Evolutionary conservation across 1,140 invertebrate species (phyloP), one percentile per base, ranked within the genome.

Genomic region (Diachasmimorpha longicaudata): DNA sequence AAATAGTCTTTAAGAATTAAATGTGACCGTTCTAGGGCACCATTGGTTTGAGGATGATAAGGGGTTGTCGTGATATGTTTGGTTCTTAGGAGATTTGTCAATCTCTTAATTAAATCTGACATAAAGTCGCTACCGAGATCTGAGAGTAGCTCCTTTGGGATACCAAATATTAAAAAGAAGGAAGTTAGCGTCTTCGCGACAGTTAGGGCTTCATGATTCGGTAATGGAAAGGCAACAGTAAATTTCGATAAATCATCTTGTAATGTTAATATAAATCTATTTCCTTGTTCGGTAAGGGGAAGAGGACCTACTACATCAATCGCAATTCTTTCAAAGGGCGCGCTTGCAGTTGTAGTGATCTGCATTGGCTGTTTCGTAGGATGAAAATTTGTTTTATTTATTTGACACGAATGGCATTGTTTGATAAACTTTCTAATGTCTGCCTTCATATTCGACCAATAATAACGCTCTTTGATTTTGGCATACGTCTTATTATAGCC

Each of bases 51-150:
- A n/a, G n/a, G n/a, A n/a, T n/a, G n/a, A n/a, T n/a, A n/a, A n/a
- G n/a, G n/a, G n/a, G n/a, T n/a, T n/a, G n/a, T n/a, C n/a, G n/a
- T n/a, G n/a, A n/a, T n/a, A n/a, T n/a, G n/a, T n/a, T 23, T 70
- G 11, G 44, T 42, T 42, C 46, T 79, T 77, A 52, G 23, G n/a
- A 72, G 48, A 3, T 16, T 55, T 31, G 23, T 31, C 11, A 23
- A n/a, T 36, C 48, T 63, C 31, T 52, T 52, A 1, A 58, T 55
- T 10, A 72, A 14, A 0, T 52, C 19, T 36, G 23, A 63, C 78
- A 74, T 48, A 79, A 84, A 85, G 71, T 86, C 77, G 1, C 46
- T 36, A 3, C 83, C 84, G 81, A 83, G 79, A 78, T 86, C 83
- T 0, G 83, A 81, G 23, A 86, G 31, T 23, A 87, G 80, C 9